Conservation (phyloP, 2,113 vertebrate species). For the Shinisaurus crocodilurus region DNA sequence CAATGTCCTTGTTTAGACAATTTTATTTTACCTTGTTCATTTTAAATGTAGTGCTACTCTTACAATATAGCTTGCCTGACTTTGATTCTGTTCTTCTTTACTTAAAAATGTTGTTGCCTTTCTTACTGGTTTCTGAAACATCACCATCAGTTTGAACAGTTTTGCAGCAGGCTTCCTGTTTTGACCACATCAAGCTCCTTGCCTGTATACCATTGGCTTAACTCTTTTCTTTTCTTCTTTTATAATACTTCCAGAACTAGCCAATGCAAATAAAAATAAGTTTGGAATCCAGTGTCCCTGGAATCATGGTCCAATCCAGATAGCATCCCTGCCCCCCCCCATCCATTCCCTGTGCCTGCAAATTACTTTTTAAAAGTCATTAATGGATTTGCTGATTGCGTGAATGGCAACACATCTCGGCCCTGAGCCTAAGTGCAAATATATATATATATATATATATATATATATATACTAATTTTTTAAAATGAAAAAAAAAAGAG, state of each 20-base stretch:
- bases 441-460: too few species aligned
- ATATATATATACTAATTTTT: too few species aligned
- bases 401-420: neutral
- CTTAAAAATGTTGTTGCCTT: neutral
- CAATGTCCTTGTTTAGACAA: neutral
- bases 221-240: neutral
- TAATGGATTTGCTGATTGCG: neutral
- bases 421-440: neutral
- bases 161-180: neutral
- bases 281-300: neutral
- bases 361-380: neutral
- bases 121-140: neutral
- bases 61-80: neutral
- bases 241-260: neutral
- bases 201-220: neutral
- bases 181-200: neutral
- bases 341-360: neutral
- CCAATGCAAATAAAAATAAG: conserved; percentile 19
- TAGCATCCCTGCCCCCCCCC: neutral
- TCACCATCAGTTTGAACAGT: neutral
- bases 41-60: neutral
- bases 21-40: neutral
- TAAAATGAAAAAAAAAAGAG: too few species aligned
- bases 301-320: neutral
- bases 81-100: conserved; percentile 26